Conservation (phyloP, 92 coral and sea anemone species). For the Umimayanthus kanabou region DNA sequence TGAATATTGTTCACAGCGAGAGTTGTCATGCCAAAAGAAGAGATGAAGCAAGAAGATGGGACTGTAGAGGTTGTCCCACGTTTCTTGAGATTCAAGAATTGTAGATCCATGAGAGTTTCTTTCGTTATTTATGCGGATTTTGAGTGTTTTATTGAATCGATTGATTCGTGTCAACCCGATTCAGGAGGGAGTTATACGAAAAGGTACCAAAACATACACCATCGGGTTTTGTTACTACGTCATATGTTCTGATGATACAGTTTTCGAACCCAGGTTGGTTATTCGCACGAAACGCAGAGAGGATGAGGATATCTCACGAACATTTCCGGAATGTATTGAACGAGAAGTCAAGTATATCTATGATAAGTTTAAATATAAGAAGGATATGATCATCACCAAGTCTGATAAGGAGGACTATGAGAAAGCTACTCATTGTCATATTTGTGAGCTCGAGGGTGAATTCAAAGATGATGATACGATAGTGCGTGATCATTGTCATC, state of each 20-base stretch:
- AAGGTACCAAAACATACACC: too few species aligned
- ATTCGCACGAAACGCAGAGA: not conserved
- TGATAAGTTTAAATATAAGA: not conserved
- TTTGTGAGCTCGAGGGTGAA: not conserved
- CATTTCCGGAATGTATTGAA: not conserved
- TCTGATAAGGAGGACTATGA: not conserved
- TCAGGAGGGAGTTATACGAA: too few species aligned
- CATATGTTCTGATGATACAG: not conserved
- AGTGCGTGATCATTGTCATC: too few species aligned
- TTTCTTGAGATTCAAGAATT: too few species aligned
- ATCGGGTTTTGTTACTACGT: too few species aligned
- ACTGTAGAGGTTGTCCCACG: too few species aligned
- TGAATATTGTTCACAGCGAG: too few species aligned
- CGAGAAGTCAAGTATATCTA: not conserved
- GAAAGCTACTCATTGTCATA: not conserved
- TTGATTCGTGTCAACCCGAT: too few species aligned
- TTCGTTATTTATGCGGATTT: too few species aligned
- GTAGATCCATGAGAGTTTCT: too few species aligned
- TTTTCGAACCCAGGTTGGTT: too few species aligned
- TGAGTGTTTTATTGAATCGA: not conserved
- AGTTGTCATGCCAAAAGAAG: not conserved
- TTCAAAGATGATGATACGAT: too few species aligned
- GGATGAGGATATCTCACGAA: not conserved
- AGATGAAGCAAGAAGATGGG: not conserved
- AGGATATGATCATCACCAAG: not conserved